Evolutionary conservation across 2,113 vertebrate species (phyloP).

Genomic region (Lucifuga dentata): DNA sequence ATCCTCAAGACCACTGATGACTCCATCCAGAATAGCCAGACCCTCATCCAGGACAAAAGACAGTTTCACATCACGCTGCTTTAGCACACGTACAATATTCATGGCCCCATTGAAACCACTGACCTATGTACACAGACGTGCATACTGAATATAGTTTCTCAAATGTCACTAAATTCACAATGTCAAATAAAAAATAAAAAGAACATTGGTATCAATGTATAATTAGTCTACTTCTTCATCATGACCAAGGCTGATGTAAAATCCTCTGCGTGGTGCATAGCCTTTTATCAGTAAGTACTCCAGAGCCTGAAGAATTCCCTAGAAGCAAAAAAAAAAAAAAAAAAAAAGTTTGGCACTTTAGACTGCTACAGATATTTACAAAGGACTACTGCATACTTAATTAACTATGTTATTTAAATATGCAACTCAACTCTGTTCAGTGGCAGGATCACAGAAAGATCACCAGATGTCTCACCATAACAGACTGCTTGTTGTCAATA

Average conservation of each 20-base stretch:
- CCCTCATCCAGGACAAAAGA: constrained; percentile 92
- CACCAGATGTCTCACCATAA: constrained; percentile 83
- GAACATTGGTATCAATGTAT: background rate
- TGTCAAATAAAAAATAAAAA: background rate
- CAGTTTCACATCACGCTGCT: constrained; percentile 84
- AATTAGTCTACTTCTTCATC: constrained; percentile 89
- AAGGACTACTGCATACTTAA: too few species aligned
- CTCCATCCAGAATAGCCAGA: constrained; percentile 81
- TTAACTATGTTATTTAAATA: background rate
- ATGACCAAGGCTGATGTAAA: constrained; percentile 92
- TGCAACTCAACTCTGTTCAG: background rate
- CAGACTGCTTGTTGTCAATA: constrained; percentile 90
- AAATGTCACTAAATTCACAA: background rate
- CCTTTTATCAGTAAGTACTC: constrained; percentile 89
- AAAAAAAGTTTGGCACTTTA: too few species aligned
- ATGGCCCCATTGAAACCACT: constrained; percentile 83
- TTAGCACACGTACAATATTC: constrained; percentile 86
- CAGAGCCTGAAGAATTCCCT: constrained; percentile 93
- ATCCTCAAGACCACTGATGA: constrained; percentile 82
- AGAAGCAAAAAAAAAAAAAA: constrained; percentile 14
- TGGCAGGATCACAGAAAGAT: constrained; percentile 1
- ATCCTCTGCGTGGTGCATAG: constrained; percentile 87
- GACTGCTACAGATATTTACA: too few species aligned
- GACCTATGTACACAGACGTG: constrained; percentile 75
- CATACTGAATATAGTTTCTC: too few species aligned